phyloP scores from a whole-genome alignment of 1,140 invertebrate genomes.

The Drosophila albomicans region DNA sequence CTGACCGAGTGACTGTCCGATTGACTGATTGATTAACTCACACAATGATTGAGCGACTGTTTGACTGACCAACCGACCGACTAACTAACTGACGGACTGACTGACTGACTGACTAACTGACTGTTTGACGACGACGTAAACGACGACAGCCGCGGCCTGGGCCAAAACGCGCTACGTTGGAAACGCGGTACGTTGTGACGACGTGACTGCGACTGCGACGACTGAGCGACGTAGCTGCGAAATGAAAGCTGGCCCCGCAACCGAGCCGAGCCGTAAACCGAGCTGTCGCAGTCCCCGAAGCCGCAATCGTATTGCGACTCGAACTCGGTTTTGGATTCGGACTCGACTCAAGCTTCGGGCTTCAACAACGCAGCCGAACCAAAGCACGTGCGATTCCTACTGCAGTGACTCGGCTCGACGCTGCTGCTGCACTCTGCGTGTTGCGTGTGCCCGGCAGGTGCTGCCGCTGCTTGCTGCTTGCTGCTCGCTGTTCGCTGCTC shows the following conservation, averaged over 20 bases:
- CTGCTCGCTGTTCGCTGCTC: conserved; percentile 17
- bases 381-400: conserved; percentile 70
- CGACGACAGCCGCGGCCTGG: conserved; percentile 70
- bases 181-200: conserved; percentile 78
- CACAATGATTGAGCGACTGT: conserved; percentile 5
- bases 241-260: conserved; percentile 28
- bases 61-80: conserved; percentile 21
- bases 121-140: conserved; percentile 45
- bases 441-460: conserved; percentile 55
- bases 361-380: conserved; percentile 4
- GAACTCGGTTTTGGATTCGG: not conserved
- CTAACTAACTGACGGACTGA: conserved; percentile 9
- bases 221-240: conserved; percentile 66
- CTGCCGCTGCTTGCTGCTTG: conserved; percentile 17
- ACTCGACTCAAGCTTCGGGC: conserved; percentile 23
- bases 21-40: not conserved
- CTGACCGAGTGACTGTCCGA: not conserved
- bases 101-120: conserved; percentile 4
- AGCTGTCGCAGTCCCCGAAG: conserved; percentile 11
- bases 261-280: conserved; percentile 12
- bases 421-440: conserved; percentile 49
- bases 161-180: conserved; percentile 61
- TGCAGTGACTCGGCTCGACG: conserved; percentile 57
- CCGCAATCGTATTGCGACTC: not conserved
- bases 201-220: conserved; percentile 82